phyloP scores from a whole-genome alignment of 2,797 vertebrate species.

The Rhadinocentrus ornatus region DNA sequence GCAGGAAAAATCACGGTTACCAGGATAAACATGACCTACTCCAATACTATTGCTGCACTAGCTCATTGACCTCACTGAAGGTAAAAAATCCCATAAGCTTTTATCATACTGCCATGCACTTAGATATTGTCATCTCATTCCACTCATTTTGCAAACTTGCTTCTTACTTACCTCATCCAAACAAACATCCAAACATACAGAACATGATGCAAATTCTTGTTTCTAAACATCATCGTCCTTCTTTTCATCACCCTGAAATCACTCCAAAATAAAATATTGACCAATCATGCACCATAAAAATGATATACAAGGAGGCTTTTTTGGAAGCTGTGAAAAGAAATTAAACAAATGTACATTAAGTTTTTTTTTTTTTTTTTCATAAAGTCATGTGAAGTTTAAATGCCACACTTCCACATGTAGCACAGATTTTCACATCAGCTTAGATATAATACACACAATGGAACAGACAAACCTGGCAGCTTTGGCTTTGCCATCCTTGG shows the following conservation, averaged over 20 bases:
- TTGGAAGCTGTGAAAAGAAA: neutral
- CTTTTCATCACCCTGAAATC: neutral
- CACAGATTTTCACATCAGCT: neutral
- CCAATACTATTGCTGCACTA: no score
- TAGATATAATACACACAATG: neutral
- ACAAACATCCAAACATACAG: neutral
- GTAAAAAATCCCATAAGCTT: no score
- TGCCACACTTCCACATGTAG: neutral
- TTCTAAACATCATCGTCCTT: neutral
- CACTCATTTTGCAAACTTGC: neutral
- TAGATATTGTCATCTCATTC: neutral
- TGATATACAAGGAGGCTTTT: neutral
- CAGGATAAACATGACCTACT: no score
- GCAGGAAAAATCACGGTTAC: no score
- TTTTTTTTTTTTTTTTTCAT: neutral
- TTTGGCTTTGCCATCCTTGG: neutral
- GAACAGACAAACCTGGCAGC: neutral
- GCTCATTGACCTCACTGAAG: no score
- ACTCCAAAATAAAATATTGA: neutral
- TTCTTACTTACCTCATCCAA: neutral
- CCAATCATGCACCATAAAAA: neutral
- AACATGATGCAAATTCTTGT: no score
- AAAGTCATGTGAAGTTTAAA: neutral
- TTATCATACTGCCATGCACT: no score
- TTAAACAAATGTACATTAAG: neutral